phyloP scores from a whole-genome alignment of 2,113 vertebrate genomes.

The Grammomys dolichurus region DNA sequence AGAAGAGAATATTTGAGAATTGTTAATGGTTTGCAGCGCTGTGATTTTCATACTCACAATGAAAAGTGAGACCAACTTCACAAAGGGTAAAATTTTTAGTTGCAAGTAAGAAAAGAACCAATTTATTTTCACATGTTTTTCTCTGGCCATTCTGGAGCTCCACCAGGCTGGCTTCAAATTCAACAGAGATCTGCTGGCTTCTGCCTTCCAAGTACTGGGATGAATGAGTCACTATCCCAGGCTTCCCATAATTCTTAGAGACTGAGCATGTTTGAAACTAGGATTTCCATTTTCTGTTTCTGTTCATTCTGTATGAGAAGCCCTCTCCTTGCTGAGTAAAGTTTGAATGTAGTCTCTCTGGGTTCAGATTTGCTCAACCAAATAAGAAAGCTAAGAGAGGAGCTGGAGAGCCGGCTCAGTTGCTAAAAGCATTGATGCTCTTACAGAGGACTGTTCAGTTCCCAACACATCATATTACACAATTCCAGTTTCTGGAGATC shows the following conservation, averaged over 20 bases:
- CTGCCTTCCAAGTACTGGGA: neutral
- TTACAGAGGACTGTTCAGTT: neutral
- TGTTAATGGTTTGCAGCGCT: neutral
- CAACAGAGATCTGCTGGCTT: neutral
- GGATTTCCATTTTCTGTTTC: neutral
- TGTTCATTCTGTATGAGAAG: neutral
- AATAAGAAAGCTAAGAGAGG: neutral
- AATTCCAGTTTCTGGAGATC: neutral
- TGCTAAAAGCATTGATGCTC: neutral
- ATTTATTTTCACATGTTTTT: neutral
- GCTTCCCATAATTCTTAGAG: neutral
- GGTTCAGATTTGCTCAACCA: neutral
- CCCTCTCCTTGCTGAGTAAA: neutral
- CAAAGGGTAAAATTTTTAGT: neutral
- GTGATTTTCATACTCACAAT: neutral
- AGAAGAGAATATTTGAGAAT: conserved; percentile 19
- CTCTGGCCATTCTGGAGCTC: neutral
- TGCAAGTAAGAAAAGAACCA: neutral
- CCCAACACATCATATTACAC: neutral
- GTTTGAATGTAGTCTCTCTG: neutral
- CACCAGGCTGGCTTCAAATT: neutral
- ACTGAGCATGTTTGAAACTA: neutral
- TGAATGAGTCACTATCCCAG: neutral
- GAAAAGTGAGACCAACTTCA: neutral
- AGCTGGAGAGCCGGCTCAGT: no score